Base-by-base conservation (phyloP, 2,113 vertebrate genomes). In the Puntigrus tetrazona region DNA sequence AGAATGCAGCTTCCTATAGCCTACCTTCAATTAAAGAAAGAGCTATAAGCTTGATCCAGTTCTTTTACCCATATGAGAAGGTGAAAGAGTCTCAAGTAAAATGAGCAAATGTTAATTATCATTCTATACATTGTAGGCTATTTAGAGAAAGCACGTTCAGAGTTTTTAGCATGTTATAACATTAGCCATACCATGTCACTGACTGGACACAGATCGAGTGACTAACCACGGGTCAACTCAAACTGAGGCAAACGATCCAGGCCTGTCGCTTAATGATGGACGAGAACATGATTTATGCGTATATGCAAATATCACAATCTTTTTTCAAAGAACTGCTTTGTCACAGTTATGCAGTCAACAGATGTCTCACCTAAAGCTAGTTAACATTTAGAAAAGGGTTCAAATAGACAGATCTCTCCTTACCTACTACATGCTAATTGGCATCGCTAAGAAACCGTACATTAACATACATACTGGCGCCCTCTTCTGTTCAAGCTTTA, bases 321-420 rank as follows among this genome's bases (percentile, higher is more conserved):
- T 14, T 72, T 70, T 25, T 73, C 3, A 72, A 69, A 72, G 5
- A 43, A 70, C n/a, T 22, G 11, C 13, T 69, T 36, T 72, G 36
- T 43, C 6, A 7, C 69, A 43, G 18, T 72, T 72, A 13, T 25
- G n/a, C 11, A 25, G 38, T 45, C 38, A 73, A 45, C n/a, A 73
- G 2, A 73, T 45, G 0, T 16, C 38, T 73, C 11, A 14, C 1
- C 41, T 73, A 45, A 16, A 45, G 38, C 38, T 43, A 25, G n/a
- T 43, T 43, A 73, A 73, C 69, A 83, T 84, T 86, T 88, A 82
- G 74, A 79, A 86, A 84, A 77, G 73, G n/a, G 74, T 86, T 86
- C 78, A 82, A 79, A 88, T 82, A 57, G 63, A 86, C 86, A 75
- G 85, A 82, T 88, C 78, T 86, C 45, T 81, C 72, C 74, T 82